Evolutionary conservation across 2,797 vertebrate species (phyloP).

Genomic region (Enteromius viviparus): DNA sequence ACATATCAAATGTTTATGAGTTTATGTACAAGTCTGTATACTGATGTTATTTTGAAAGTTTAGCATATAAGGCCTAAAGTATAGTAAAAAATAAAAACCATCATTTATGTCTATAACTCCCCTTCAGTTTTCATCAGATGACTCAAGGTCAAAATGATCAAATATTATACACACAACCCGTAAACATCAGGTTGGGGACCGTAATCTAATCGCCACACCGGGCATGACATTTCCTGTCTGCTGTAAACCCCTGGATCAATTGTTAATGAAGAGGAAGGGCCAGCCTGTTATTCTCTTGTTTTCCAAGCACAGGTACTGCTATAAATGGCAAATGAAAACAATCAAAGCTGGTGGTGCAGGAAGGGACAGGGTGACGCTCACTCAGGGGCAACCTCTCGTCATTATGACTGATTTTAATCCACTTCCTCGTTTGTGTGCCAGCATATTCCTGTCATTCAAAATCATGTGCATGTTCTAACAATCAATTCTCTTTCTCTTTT

Average conservation of each 20-base stretch:
- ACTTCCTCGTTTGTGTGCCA: slow-evolving; percentile 43
- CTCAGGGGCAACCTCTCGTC: neutral
- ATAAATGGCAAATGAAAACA: slow-evolving; percentile 37
- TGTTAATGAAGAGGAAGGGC: slow-evolving; percentile 30
- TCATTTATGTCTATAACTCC: neutral
- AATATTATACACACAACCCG: neutral
- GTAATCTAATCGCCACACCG: slow-evolving; percentile 32
- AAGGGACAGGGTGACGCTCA: slow-evolving; percentile 26
- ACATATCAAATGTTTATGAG: neutral
- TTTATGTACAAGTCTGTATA: neutral
- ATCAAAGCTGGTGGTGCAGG: slow-evolving; percentile 27
- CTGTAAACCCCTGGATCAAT: slow-evolving; percentile 7
- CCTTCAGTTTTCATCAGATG: neutral
- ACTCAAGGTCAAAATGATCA: slow-evolving; percentile 2
- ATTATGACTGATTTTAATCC: slow-evolving; percentile 24
- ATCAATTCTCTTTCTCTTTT: neutral
- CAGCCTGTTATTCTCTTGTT: slow-evolving; percentile 31
- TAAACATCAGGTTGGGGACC: neutral
- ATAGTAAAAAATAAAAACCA: neutral
- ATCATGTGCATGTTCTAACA: slow-evolving; percentile 2
- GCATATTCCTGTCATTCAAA: slow-evolving; percentile 11
- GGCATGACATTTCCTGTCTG: neutral
- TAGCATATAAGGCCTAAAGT: neutral
- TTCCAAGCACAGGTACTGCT: slow-evolving; percentile 16
- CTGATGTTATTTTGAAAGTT: neutral